Base-by-base conservation (phyloP, 2,888 invertebrate species). In the Tillus elongatus region DNA sequence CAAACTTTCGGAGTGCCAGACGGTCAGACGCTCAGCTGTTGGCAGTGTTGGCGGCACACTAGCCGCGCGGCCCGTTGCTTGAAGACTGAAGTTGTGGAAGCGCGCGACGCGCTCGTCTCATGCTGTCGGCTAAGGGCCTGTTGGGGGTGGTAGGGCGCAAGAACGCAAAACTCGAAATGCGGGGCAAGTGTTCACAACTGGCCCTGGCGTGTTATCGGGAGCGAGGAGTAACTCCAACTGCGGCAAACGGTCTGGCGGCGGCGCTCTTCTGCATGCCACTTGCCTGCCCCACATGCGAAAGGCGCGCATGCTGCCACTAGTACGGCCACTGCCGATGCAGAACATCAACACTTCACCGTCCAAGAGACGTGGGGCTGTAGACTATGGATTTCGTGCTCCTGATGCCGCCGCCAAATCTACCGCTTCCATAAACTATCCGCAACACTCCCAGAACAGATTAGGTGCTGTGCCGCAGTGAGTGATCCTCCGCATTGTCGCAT, bases 1-100 rank as follows among this genome's bases (percentile, higher is more conserved):
- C n/a, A n/a, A n/a, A n/a, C n/a, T n/a, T n/a, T n/a, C n/a, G n/a
- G n/a, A n/a, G n/a, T n/a, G n/a, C n/a, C n/a, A n/a, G n/a, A n/a
- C n/a, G n/a, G n/a, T n/a, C n/a, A n/a, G n/a, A n/a, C n/a, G n/a
- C n/a, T n/a, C n/a, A n/a, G n/a, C n/a, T n/a, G n/a, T n/a, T n/a
- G n/a, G n/a, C n/a, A n/a, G n/a, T n/a, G n/a, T n/a, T n/a, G n/a
- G n/a, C n/a, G n/a, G 50, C 49, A 53, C 55, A 57, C 62, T 60
- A 58, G 54, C 58, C 63, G 60, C 63, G 60, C 60, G 62, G 59
- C 56, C 58, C 62, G 63, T 57, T 60, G 57, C 60, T 59, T 53
- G 57, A 60, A 59, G 60, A 63, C 64, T 63, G 63, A 54, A 57
- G n/a, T n/a, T n/a, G n/a, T n/a, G 55, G 57, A 53, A 58, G 61